phyloP scores from a whole-genome alignment of 1,140 invertebrate genomes.

The Psix sp. region DNA sequence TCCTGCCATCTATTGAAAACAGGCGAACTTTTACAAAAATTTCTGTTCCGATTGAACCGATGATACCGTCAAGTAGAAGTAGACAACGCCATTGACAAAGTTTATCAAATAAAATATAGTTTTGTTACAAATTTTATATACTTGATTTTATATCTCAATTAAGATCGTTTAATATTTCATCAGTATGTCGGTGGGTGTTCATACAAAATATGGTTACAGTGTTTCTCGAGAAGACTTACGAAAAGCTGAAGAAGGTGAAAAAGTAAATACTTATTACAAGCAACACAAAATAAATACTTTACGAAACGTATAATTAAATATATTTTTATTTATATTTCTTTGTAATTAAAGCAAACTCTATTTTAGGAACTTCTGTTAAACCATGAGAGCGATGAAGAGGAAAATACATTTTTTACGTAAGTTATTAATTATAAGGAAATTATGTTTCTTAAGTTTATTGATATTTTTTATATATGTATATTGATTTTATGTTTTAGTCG shows the following conservation, averaged over 20 bases:
- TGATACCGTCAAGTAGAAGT: too few species aligned
- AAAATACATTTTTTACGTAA: background rate
- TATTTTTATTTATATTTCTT: background rate
- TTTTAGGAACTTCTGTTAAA: slow-evolving; percentile 1
- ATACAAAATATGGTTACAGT: slow-evolving; percentile 52
- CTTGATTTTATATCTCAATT: too few species aligned
- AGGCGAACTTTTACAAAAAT: too few species aligned
- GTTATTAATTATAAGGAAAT: background rate
- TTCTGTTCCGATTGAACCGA: too few species aligned
- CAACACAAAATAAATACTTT: slow-evolving; percentile 1
- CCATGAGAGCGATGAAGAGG: background rate
- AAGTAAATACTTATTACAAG: slow-evolving; percentile 52
- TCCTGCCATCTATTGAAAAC: too few species aligned
- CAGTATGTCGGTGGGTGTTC: slow-evolving; percentile 33
- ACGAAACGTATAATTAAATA: background rate
- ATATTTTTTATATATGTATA: background rate
- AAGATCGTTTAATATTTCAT: background rate
- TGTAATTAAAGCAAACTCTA: background rate
- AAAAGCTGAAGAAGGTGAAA: slow-evolving; percentile 66
- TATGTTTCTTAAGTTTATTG: background rate
- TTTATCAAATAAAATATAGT: too few species aligned
- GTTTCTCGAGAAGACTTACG: slow-evolving; percentile 64
- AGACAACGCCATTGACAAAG: too few species aligned
- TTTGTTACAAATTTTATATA: too few species aligned
- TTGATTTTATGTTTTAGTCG: slow-evolving; percentile 46